These are phyloP conservation scores for Tetranychus piercei DNA, from an alignment of 2,888 invertebrate species.

Conservation along the genomic window DNA sequence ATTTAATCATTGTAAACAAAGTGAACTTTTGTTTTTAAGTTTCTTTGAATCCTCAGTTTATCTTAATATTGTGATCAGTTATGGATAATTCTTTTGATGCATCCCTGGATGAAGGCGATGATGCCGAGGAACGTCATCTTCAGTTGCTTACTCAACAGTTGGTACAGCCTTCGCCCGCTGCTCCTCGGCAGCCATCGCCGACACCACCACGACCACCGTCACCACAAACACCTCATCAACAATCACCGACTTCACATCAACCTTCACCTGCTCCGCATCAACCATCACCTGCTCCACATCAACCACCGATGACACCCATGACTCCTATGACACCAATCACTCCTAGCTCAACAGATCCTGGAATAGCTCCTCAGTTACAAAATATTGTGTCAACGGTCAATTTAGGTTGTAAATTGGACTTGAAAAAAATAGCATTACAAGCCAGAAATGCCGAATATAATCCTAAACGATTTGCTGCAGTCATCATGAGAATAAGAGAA, in stretches of 20 bases:
- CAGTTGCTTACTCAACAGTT: slow-evolving; percentile 25
- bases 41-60: too few relatives aligned
- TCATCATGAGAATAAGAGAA: slow-evolving; percentile 42
- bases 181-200: slow-evolving; percentile 13
- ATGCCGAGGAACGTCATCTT: slow-evolving; percentile 27
- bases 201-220: background rate
- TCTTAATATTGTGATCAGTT: too few relatives aligned
- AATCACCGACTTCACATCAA: slow-evolving; percentile 4
- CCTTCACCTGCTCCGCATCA: slow-evolving; percentile 1
- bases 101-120: background rate
- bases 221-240: slow-evolving; percentile 19
- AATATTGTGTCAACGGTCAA: slow-evolving; percentile 42
- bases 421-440: slow-evolving; percentile 40
- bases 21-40: too few relatives aligned
- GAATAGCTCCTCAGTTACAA: slow-evolving; percentile 81
- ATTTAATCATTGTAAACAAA: too few relatives aligned
- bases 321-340: slow-evolving; percentile 51
- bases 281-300: slow-evolving; percentile 1
- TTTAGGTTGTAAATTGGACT: slow-evolving; percentile 37
- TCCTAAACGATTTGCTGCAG: slow-evolving; percentile 42
- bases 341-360: slow-evolving; percentile 72
- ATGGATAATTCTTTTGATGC: too few relatives aligned
- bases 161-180: slow-evolving; percentile 26
- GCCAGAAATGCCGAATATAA: slow-evolving; percentile 43
- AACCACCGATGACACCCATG: slow-evolving; percentile 23